These are phyloP conservation scores for Perca schrenkii DNA, from an alignment of 2,113 vertebrate species.

Conservation along the genomic window DNA sequence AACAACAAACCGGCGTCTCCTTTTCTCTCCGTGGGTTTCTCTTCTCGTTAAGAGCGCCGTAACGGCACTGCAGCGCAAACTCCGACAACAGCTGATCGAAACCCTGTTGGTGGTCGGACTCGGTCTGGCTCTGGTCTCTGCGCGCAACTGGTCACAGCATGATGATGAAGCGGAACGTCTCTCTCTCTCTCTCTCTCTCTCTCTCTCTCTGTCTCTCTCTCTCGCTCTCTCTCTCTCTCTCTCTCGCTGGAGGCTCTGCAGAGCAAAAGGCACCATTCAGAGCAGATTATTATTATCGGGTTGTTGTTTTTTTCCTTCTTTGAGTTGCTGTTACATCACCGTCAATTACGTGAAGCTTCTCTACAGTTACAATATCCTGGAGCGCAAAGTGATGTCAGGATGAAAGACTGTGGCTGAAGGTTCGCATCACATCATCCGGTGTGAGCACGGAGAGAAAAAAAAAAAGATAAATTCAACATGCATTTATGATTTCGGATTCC, in stretches of 20 bases:
- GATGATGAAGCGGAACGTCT: slow-evolving; percentile 55
- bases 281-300: slow-evolving; percentile 21
- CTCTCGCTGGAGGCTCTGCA: slow-evolving; percentile 34
- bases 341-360: slow-evolving; percentile 34
- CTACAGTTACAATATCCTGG: slow-evolving; percentile 28
- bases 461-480: neutral
- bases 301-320: neutral
- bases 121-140: slow-evolving; percentile 23
- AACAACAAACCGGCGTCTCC: slow-evolving; percentile 40
- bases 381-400: slow-evolving; percentile 48
- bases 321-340: slow-evolving; percentile 60
- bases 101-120: slow-evolving; percentile 35
- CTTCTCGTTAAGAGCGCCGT: slow-evolving; percentile 59
- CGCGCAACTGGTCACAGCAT: slow-evolving; percentile 53
- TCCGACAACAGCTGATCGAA: slow-evolving; percentile 51
- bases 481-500: neutral
- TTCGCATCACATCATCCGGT: neutral
- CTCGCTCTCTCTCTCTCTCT: slow-evolving; percentile 1
- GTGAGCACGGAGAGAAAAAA: neutral
- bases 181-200: slow-evolving; percentile 28
- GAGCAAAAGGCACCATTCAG: slow-evolving; percentile 50
- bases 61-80: slow-evolving; percentile 69
- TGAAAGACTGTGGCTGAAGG: too few species aligned
- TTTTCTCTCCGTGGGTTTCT: neutral
- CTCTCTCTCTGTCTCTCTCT: slow-evolving; percentile 4